Base-by-base conservation (phyloP, 2,888 invertebrate species). In the Chymomyza amoena region DNA sequence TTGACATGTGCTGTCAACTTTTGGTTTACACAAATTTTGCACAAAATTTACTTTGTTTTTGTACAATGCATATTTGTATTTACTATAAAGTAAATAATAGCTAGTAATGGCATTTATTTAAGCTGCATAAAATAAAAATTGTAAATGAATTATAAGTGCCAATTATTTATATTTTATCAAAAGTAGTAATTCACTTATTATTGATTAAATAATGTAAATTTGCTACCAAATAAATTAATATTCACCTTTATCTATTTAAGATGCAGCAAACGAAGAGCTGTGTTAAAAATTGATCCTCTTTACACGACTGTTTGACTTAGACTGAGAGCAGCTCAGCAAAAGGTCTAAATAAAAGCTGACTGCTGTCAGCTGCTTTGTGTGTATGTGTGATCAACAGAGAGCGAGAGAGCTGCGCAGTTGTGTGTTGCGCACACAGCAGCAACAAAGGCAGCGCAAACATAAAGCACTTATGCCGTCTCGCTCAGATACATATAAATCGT, bases 201-300 rank as follows among this genome's bases (percentile, higher is more conserved):
- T 56, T 25, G 56, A 60, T 62, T 61, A 72, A 65, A 36, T 65
- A 45, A 62, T 66, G 36, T 63, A 2, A 9, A 54, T 18, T 20
- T 32, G 36, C 13, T 70, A 65, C 45, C 51, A 36, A 59, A 64
- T 64, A 57, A 20, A 39, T 65, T 15, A 70, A 79, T 82, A 84
- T 84, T 84, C 75, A 85, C 81, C 83, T 79, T 60, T 45, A 32
- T 9, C 13, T 45, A 13, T 36, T 36, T 9, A 45, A 13, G 7
- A 61, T 61, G 59, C 69, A 70, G 57, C 52, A 54, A 6, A 16
- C 6, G 18, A 10, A 45, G 39, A 45, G 13, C 39, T 50, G 25
- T 56, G 52, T 13, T 18, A 16, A 52, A 61, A 50, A 18, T 59
- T 51, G 56, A 66, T 18, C 52, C 18, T 16, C 52, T 18, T 18